phyloP scores from a whole-genome alignment of 1,140 invertebrate genomes.

The Drosophila lowei region DNA sequence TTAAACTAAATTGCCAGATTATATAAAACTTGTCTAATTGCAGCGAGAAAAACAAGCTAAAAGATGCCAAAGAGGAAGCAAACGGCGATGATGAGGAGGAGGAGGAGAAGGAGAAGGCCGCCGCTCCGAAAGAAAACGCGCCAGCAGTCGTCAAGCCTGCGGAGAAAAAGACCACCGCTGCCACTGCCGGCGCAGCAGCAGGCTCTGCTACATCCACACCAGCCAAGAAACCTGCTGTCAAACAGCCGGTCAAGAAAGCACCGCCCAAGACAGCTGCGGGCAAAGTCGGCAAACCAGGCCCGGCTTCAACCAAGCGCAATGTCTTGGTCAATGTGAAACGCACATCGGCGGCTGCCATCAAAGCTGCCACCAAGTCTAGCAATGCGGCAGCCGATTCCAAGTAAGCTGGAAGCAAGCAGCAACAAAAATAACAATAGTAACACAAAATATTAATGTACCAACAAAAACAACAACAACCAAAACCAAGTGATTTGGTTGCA shows the following conservation, averaged over 20 bases:
- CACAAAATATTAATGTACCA: slow-evolving; percentile 1
- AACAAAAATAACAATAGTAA: slow-evolving; percentile 38
- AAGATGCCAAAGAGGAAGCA: slow-evolving; percentile 63
- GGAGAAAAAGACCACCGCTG: slow-evolving; percentile 50
- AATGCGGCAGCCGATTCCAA: slow-evolving; percentile 50
- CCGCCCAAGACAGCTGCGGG: slow-evolving; percentile 36
- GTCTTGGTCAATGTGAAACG: slow-evolving; percentile 69
- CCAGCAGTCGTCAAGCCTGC: slow-evolving; percentile 21
- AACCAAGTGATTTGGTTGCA: slow-evolving; percentile 66
- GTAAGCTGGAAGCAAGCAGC: slow-evolving; percentile 37
- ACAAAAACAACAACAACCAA: slow-evolving; percentile 44
- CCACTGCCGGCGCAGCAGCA: slow-evolving; percentile 8
- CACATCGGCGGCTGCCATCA: slow-evolving; percentile 50
- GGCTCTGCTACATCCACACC: slow-evolving; percentile 8
- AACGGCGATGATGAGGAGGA: slow-evolving; percentile 50
- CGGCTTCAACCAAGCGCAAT: slow-evolving; percentile 63
- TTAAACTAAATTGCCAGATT: not conserved
- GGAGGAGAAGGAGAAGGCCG: not conserved
- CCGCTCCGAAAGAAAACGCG: slow-evolving; percentile 39
- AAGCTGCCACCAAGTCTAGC: slow-evolving; percentile 52
- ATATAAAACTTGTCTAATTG: slow-evolving; percentile 7
- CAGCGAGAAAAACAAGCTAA: slow-evolving; percentile 75
- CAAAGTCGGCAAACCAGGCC: slow-evolving; percentile 59
- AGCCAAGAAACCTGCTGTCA: slow-evolving; percentile 26
- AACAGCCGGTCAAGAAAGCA: slow-evolving; percentile 47